These are phyloP conservation scores for Drosophila peninsularis DNA, from an alignment of 2,888 invertebrate genomes.

Conservation along the genomic window DNA sequence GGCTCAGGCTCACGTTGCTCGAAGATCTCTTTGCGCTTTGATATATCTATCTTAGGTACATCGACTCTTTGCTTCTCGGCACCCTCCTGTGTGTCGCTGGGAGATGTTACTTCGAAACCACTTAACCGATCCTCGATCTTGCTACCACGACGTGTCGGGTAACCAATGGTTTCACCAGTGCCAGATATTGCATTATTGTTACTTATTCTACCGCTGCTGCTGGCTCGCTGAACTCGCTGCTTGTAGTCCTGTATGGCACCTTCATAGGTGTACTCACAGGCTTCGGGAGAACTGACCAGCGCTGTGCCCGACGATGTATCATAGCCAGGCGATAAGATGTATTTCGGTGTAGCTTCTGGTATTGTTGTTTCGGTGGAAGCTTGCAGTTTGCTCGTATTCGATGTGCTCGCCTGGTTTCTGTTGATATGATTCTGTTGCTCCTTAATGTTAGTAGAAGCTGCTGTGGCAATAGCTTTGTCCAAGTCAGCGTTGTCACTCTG, in stretches of 20 bases:
- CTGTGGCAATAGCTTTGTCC: constrained; percentile 76
- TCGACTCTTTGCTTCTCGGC: constrained; percentile 85
- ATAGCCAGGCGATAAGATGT: constrained; percentile 86
- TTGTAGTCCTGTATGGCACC: constrained; percentile 94
- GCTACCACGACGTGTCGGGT: constrained; percentile 84
- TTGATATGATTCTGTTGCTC: constrained; percentile 67
- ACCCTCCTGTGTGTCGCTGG: constrained; percentile 83
- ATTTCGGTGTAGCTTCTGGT: constrained; percentile 74
- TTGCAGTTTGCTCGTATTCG: constrained; percentile 38
- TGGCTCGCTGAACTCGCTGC: constrained; percentile 88
- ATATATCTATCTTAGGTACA: constrained; percentile 92
- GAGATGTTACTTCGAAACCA: constrained; percentile 86
- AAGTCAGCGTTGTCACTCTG: constrained; percentile 88
- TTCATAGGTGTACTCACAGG: constrained; percentile 94
- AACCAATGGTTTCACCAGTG: constrained; percentile 82
- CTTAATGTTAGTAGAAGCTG: constrained; percentile 39
- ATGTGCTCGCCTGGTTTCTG: constrained; percentile 54
- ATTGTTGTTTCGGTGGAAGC: constrained; percentile 32
- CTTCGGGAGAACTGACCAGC: constrained; percentile 89
- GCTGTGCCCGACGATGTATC: constrained; percentile 89
- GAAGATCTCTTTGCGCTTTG: constrained; percentile 92
- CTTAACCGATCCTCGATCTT: constrained; percentile 88
- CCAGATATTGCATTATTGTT: constrained; percentile 63
- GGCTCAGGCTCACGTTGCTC: constrained; percentile 84
- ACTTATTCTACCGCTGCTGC: constrained; percentile 55